These are phyloP conservation scores for Sebastes dallii DNA, from an alignment of 2,797 vertebrate species.

Conservation along the genomic window DNA sequence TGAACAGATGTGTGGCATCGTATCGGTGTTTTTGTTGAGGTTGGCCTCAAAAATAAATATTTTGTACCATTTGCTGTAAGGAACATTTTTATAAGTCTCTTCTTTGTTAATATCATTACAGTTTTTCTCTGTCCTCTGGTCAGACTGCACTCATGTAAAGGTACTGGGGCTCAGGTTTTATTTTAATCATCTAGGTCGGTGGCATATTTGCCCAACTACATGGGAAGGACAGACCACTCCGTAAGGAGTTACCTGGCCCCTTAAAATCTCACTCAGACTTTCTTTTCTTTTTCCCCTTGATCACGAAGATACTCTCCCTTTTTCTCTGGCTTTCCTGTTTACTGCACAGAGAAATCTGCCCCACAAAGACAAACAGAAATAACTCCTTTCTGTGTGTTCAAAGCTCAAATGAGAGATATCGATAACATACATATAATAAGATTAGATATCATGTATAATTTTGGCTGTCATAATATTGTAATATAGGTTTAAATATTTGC, in stretches of 20 bases:
- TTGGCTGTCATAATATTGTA: neutral
- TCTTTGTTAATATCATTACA: constrained; percentile 14
- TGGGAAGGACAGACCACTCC: constrained; percentile 77
- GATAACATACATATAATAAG: neutral
- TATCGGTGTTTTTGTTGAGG: neutral
- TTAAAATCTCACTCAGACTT: constrained; percentile 58
- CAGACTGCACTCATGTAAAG: constrained; percentile 45
- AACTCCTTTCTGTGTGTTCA: neutral
- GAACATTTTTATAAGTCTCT: neutral
- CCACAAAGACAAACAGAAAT: neutral
- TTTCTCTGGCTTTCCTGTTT: neutral
- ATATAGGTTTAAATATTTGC: neutral
- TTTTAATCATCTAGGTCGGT: constrained; percentile 84
- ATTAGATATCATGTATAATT: neutral
- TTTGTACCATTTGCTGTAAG: too few relatives aligned
- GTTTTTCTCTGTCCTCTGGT: constrained; percentile 58
- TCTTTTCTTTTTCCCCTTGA: constrained; percentile 39
- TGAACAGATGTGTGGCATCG: constrained; percentile 1
- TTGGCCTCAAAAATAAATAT: neutral
- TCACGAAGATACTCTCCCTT: neutral
- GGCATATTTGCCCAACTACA: constrained; percentile 73
- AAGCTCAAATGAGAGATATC: neutral
- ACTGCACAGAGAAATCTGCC: neutral
- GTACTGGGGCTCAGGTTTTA: constrained; percentile 74
- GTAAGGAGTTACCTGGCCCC: constrained; percentile 74